Evolutionary conservation across 2,797 vertebrate species (phyloP), one percentile per base, ranked within the genome.

Genomic region (Harpagifer antarcticus): DNA sequence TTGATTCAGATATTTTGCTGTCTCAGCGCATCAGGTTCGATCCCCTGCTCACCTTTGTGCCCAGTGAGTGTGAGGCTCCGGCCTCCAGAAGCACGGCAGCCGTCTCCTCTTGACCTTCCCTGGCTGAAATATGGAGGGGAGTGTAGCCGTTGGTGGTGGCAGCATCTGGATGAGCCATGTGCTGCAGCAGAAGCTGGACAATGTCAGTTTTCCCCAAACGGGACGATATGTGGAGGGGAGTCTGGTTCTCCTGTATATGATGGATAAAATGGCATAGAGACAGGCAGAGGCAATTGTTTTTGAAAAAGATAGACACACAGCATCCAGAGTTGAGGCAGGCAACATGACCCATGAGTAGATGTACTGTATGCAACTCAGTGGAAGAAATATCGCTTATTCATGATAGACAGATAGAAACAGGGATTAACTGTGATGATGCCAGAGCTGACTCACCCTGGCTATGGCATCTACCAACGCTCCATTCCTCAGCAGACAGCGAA

Each of bases 141-240:
- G 97, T 98, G 92, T 99, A 97, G 16, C 98, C 98, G 0, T 97
- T 99, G 37, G 96, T 96, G 10, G 98, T 99, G 60, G 97, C 95
- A 0, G 98, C 98, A 4, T 99, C 97, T 0, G 98, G 98, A 60
- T 97, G 96, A 11, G 98, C 98, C 97, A 99, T 97, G 83, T 99
- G 97, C 89, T 99, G 98, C 13, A 99, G 94, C 44, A 99, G 91
- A 71, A 99, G 91, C 78, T 99, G 98, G 62, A 98, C 98, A 0
- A 98, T 99, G 68, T 99, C 98, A 0, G 96, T 97, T 91, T 99
- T 98, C n/a, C 98, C 98, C 88, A 99, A 89, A 81, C 98, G 97
- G 17, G 98, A 98, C 3, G 98, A 95, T 47, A 99, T 99, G 87
- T 99, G 98, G 66, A 99, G 94, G 0, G 98, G 97, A 2, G 98